phyloP scores from a whole-genome alignment of 2,888 invertebrate genomes.

The Mythimna impura region DNA sequence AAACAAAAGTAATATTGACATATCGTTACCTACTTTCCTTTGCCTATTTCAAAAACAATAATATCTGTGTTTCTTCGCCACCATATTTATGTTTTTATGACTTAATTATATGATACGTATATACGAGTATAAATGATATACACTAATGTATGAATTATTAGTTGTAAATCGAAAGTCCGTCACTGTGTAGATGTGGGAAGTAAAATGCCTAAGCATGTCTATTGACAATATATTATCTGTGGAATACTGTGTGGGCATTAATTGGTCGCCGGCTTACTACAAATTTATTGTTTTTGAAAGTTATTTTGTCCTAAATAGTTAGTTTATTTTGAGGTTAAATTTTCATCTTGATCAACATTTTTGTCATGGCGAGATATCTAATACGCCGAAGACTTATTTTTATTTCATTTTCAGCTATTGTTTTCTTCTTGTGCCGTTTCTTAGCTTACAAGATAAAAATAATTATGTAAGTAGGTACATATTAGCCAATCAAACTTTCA shows the following conservation, averaged over 20 bases:
- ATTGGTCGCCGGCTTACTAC: constrained; percentile 64
- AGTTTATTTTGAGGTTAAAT: constrained; percentile 41
- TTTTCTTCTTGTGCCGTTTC: neutral
- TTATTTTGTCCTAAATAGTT: constrained; percentile 68
- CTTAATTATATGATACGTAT: constrained; percentile 27
- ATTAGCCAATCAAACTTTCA: too few species aligned
- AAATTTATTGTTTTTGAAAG: constrained; percentile 76
- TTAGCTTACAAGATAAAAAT: neutral
- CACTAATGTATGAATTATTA: constrained; percentile 34
- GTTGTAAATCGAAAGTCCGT: constrained; percentile 47
- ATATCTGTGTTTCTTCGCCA: neutral
- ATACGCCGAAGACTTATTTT: neutral
- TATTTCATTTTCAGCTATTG: neutral
- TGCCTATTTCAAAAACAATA: constrained; percentile 13
- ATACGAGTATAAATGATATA: constrained; percentile 23
- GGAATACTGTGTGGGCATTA: constrained; percentile 70
- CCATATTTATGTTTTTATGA: constrained; percentile 24
- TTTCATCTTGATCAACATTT: constrained; percentile 26
- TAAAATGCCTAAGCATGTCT: constrained; percentile 62
- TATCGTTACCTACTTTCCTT: neutral
- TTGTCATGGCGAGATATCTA: neutral
- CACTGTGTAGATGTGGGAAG: constrained; percentile 61
- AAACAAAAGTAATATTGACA: too few species aligned
- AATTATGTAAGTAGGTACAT: too few species aligned
- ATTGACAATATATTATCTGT: constrained; percentile 66